Base-by-base conservation (phyloP, 1,140 invertebrate genomes). In the Solen grandis region DNA sequence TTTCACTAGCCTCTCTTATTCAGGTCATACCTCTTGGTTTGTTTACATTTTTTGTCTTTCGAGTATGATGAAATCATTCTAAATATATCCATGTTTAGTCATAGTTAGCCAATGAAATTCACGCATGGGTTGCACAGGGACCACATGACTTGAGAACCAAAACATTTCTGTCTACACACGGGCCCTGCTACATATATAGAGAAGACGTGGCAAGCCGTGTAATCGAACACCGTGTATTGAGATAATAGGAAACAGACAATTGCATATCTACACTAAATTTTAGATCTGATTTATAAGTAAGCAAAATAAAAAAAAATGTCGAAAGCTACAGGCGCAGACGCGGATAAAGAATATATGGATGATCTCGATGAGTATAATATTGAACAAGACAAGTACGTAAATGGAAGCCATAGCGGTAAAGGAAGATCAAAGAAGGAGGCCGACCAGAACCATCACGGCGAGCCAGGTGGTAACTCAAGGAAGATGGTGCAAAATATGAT, bases 341-440 rank as follows among this genome's bases (percentile, higher is more conserved):
- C 77, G 10, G 77, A 80, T 81, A 88, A 86, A 52, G 73, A 86
- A 31, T 87, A 88, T 52, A 79, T 88, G 76, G 84, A 88, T 62
- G 83, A 90, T 63, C 85, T 83, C 57, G 90, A 91, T 16, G 85
- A 89, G 60, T 88, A 87, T 62, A 89, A 90, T 74, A 88, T 88
- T 25, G 86, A 90, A 8, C 85, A 85, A 57, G 88, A 90, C 36
- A 90, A 89, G 60, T 87, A 87, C 76, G 86, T 90, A 63, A 80
- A 84, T 73, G 81, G 19, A 85, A 46, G 85, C 5, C 87, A 90
- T 41, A 90, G 90, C 70, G 90, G 90, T 5, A 91, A 91, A 66
- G 88, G 87, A 4, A 54, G 90, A 19, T 66, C 84, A n/a, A 91
- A 90, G 60, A 90, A 89, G 70, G 90, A 91, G 65, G 88, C 84